Percentiles rank a stretch among this genome's conserved stretches.
Conservation (phyloP, 2,113 vertebrate species). For the Neodontobutis hainanensis region DNA sequence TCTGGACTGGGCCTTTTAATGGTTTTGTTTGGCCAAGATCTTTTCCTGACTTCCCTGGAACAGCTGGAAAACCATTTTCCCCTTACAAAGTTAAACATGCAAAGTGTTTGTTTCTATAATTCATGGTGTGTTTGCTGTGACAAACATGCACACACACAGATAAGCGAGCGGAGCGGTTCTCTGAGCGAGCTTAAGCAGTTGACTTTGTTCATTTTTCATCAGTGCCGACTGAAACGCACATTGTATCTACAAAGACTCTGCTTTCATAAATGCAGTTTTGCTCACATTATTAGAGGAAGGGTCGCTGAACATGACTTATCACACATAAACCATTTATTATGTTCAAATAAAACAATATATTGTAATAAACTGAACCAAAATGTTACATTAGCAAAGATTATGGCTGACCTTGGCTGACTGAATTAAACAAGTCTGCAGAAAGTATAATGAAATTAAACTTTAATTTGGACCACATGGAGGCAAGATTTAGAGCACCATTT, state of each 20-base stretch:
- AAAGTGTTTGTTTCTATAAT: slow-evolving; percentile 63
- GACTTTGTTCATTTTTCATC: slow-evolving; percentile 38
- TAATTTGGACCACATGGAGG: slow-evolving; percentile 14
- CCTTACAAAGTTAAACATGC: slow-evolving; percentile 49
- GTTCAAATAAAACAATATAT: too few relatives aligned
- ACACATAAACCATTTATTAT: neutral
- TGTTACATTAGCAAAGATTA: neutral
- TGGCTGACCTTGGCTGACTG: slow-evolving; percentile 12
- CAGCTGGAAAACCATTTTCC: slow-evolving; percentile 50
- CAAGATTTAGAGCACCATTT: slow-evolving; percentile 5
- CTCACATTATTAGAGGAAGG: neutral
- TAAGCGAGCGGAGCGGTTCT: slow-evolving; percentile 36
- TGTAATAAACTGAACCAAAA: neutral
- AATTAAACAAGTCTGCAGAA: slow-evolving; percentile 5
- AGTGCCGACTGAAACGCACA: slow-evolving; percentile 35
- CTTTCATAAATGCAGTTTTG: slow-evolving; percentile 10
- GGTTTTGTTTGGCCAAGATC: slow-evolving; percentile 37
- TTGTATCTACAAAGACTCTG: slow-evolving; percentile 8
- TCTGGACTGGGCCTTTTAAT: slow-evolving; percentile 18
- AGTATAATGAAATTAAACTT: slow-evolving; percentile 17
- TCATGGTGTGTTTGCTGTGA: slow-evolving; percentile 46
- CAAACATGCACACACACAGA: slow-evolving; percentile 40
- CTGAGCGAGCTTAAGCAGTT: slow-evolving; percentile 18
- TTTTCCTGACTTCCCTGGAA: slow-evolving; percentile 37
- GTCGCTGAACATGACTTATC: neutral